Evolutionary conservation across 2,888 invertebrate genomes (phyloP).

Genomic region (Crocallis elinguaria): DNA sequence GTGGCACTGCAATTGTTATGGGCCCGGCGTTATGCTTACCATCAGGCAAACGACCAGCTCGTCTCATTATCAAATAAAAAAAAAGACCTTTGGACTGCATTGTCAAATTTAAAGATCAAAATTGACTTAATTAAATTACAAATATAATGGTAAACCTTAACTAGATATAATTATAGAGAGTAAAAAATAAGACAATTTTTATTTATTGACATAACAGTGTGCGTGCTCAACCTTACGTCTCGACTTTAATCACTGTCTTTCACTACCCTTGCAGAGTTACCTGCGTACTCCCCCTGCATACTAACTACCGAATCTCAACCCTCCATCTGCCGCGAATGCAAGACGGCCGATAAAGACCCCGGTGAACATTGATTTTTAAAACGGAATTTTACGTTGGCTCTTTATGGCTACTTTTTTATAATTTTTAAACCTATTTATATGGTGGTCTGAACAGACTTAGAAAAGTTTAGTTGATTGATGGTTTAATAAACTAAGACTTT

Average conservation of each 20-base stretch:
- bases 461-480: neutral
- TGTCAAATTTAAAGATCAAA: too few species aligned
- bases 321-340: conserved; percentile 68
- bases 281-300: conserved; percentile 60
- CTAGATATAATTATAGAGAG: too few species aligned
- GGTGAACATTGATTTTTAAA: conserved; percentile 67
- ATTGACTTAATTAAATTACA: too few species aligned
- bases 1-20: too few species aligned
- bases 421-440: conserved; percentile 38
- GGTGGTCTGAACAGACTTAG: conserved; percentile 6
- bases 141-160: too few species aligned
- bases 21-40: too few species aligned
- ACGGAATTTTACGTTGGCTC: conserved; percentile 22
- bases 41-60: too few species aligned
- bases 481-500: neutral
- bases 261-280: conserved; percentile 37
- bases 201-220: too few species aligned
- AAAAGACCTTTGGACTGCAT: too few species aligned
- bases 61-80: too few species aligned
- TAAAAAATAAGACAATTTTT: too few species aligned
- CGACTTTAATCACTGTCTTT: conserved; percentile 13
- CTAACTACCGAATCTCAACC: conserved; percentile 74
- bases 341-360: conserved; percentile 56
- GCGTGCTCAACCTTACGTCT: too few species aligned
- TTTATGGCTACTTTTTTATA: conserved; percentile 15